Percentiles rank a stretch among this genome's conserved stretches.
These are phyloP conservation scores for Acanthochromis polyacanthus DNA, from an alignment of 2,113 vertebrate species.

Conservation along the genomic window DNA sequence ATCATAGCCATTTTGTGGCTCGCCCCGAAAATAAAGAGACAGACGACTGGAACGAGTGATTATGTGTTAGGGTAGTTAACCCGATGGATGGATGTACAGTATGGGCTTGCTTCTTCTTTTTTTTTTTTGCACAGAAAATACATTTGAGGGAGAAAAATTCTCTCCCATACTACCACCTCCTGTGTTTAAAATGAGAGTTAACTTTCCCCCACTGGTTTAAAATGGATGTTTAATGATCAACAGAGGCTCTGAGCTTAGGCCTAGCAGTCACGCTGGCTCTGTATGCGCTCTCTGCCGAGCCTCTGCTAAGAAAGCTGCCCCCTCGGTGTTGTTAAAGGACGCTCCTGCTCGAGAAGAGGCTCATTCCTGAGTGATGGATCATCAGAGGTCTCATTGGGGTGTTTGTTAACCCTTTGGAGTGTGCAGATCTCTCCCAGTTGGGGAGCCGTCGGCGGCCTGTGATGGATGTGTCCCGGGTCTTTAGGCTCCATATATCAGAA, in stretches of 20 bases:
- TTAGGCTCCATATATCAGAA: constrained; percentile 83
- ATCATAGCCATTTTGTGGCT: constrained; percentile 56
- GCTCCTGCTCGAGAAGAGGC: constrained; percentile 48
- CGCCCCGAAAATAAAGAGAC: constrained; percentile 68
- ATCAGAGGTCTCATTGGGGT: constrained; percentile 71
- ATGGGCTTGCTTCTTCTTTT: too few relatives aligned
- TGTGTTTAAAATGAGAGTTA: constrained; percentile 80
- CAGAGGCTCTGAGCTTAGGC: constrained; percentile 69
- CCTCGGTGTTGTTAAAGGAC: constrained; percentile 57
- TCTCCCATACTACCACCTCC: constrained; percentile 62
- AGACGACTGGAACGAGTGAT: constrained; percentile 73
- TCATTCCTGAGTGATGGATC: constrained; percentile 83
- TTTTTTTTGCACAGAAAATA: constrained; percentile 43
- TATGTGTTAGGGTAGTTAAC: constrained; percentile 65
- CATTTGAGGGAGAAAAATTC: constrained; percentile 32
- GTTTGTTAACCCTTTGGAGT: constrained; percentile 80
- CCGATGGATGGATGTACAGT: constrained; percentile 56
- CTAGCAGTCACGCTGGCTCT: constrained; percentile 64
- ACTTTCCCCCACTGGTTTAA: constrained; percentile 82
- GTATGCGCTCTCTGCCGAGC: constrained; percentile 34
- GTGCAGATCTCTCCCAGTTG: constrained; percentile 67
- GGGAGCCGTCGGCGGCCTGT: constrained; percentile 71
- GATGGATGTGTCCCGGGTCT: constrained; percentile 83
- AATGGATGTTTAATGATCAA: constrained; percentile 85
- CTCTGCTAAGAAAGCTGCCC: constrained; percentile 49